phyloP scores from a whole-genome alignment of 37 sponge, comb jelly and placozoan genomes.

The Crambe crambe region DNA sequence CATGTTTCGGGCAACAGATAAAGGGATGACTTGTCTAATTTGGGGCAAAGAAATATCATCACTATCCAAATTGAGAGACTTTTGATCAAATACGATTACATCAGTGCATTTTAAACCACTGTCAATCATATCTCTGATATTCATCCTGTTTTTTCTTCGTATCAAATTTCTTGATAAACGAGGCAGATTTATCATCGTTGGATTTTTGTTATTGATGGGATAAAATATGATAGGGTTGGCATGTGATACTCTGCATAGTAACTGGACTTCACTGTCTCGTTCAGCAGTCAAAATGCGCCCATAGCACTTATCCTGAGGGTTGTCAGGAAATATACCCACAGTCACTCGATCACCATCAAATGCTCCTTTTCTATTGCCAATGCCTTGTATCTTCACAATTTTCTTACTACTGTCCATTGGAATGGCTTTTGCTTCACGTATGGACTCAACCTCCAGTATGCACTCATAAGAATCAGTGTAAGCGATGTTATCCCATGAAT shows the following conservation, averaged over 20 bases:
- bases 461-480: conserved; percentile 20
- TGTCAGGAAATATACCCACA: conserved; percentile 29
- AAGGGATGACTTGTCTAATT: conserved; percentile 51
- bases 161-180: conserved; percentile 44
- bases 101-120: conserved; percentile 12
- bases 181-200: conserved; percentile 66
- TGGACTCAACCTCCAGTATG: background rate
- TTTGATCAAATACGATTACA: conserved; percentile 49
- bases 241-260: conserved; percentile 51
- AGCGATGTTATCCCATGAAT: too few species aligned
- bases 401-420: conserved; percentile 42
- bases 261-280: conserved; percentile 12
- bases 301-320: conserved; percentile 14
- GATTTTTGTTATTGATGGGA: conserved; percentile 56
- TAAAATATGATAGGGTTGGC: conserved; percentile 45
- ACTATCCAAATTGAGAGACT: conserved; percentile 1
- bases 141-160: background rate
- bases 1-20: conserved; percentile 44
- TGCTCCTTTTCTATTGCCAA: conserved; percentile 59
- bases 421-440: conserved; percentile 49
- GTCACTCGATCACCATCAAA: conserved; percentile 60
- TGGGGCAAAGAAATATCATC: conserved; percentile 22
- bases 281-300: conserved; percentile 43
- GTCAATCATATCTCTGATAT: conserved; percentile 5
- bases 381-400: conserved; percentile 35